Base-by-base conservation (phyloP, 1,140 invertebrate species). In the Hetaerina americana region DNA sequence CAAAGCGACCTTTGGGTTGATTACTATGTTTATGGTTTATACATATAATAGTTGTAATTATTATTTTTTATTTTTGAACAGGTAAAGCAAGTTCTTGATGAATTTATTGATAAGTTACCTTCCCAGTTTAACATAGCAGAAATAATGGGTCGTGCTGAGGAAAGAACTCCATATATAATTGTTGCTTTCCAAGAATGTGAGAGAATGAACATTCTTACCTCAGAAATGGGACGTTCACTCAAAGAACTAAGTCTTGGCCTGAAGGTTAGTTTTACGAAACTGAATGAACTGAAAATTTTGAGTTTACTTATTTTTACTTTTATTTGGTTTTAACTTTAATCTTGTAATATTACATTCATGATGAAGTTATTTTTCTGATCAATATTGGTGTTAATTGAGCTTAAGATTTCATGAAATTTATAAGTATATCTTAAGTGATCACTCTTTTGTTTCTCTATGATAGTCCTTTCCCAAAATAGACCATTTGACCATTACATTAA, bases 171-270 rank as follows among this genome's bases (percentile, higher is more conserved):
- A 0, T 98, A 89, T 77, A 90, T 94, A 0, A 94, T 96, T 22
- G 95, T 97, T 0, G 93, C 93, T 5, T 90, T 97, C 75, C 95
- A 98, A 83, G 96, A 98, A 83, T 96, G 94, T 79, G 95, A 97
- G 80, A 84, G 94, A 68, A 97, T 98, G 94, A 98, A 97, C 79
- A 84, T 86, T 10, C 82, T 98, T 0, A 93, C 91, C 72, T 81
- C 82, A 5, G 92, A 95, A 80, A 89, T 98, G 27, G 85, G 86
- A 72, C 82, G 91, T 24, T 93, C 94, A 0, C 82, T 98, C 0
- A 88, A 87, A 74, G 95, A 97, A 82, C 82, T 96, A 0, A 90
- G 95, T 74, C 84, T 95, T 5, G 95, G 94, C 12, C 82, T 96
- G 0, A 96, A 96, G 84, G 92, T 92, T 78, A 75, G 26, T 70